phyloP scores from a whole-genome alignment of 2,888 invertebrate species.

The Tetheella fluctuosa region DNA sequence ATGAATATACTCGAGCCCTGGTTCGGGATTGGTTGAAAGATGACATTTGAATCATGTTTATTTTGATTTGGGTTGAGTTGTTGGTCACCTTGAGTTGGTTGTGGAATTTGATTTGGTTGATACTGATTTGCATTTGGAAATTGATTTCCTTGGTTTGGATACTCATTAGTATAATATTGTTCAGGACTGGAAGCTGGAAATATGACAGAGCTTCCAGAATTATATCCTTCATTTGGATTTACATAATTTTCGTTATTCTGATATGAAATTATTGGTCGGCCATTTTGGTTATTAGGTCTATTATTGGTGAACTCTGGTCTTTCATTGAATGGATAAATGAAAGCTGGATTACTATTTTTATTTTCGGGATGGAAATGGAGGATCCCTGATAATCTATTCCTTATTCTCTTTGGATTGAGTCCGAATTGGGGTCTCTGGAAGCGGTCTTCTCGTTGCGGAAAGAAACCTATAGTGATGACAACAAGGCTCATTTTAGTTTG shows the following conservation, averaged over 20 bases:
- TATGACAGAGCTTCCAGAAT: conserved; percentile 12
- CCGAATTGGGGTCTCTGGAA: conserved; percentile 36
- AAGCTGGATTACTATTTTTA: conserved; percentile 29
- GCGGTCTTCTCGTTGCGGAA: conserved; percentile 48
- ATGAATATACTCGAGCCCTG: neutral
- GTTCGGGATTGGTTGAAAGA: conserved; percentile 9
- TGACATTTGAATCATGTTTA: conserved; percentile 6
- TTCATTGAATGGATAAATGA: conserved; percentile 32
- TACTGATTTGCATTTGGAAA: neutral
- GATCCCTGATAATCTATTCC: conserved; percentile 40
- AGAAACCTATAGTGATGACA: conserved; percentile 49
- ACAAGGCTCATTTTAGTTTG: neutral
- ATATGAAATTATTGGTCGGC: conserved; percentile 18
- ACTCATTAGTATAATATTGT: conserved; percentile 7
- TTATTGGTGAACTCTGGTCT: conserved; percentile 30
- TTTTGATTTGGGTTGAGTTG: conserved; percentile 14
- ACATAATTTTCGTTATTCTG: conserved; percentile 11
- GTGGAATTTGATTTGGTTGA: conserved; percentile 8
- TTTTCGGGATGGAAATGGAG: conserved; percentile 38
- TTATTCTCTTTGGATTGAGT: conserved; percentile 37
- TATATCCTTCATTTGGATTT: conserved; percentile 10
- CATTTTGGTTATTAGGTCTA: conserved; percentile 31
- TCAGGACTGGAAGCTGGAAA: conserved; percentile 19
- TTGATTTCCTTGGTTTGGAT: neutral
- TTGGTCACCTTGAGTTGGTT: neutral